Conservation (phyloP, 2,113 vertebrate genomes). For the Anoura caudifer region DNA sequence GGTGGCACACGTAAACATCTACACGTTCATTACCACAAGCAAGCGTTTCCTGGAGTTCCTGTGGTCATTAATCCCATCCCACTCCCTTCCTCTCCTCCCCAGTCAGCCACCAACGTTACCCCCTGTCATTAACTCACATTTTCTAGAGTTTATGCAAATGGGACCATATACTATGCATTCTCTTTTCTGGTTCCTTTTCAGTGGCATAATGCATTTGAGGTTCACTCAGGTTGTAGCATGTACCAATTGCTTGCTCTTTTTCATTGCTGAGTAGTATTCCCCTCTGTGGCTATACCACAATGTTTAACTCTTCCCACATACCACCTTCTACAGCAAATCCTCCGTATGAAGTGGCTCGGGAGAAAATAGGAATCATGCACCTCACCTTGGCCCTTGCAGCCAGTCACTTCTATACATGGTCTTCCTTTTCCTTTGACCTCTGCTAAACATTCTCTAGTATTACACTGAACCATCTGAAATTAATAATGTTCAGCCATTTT, state of each 20-base stretch:
- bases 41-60: background rate
- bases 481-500: background rate
- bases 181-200: background rate
- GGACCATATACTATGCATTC: background rate
- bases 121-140: background rate
- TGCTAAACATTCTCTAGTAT: background rate
- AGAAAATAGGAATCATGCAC: background rate
- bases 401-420: background rate
- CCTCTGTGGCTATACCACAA: too few relatives aligned
- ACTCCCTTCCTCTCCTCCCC: background rate
- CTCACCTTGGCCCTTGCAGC: background rate
- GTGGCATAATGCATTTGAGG: background rate
- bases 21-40: background rate
- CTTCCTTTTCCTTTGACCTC: background rate
- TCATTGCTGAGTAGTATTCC: background rate
- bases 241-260: background rate
- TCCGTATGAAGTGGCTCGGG: background rate
- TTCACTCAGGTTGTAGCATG: too few relatives aligned
- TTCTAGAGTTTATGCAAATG: background rate
- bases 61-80: background rate
- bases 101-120: background rate
- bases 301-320: background rate
- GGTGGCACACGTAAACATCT: rapidly evolving
- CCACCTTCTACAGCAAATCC: background rate
- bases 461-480: background rate